Conservation (phyloP, 2,888 invertebrate genomes). For the Beris morrisii region DNA sequence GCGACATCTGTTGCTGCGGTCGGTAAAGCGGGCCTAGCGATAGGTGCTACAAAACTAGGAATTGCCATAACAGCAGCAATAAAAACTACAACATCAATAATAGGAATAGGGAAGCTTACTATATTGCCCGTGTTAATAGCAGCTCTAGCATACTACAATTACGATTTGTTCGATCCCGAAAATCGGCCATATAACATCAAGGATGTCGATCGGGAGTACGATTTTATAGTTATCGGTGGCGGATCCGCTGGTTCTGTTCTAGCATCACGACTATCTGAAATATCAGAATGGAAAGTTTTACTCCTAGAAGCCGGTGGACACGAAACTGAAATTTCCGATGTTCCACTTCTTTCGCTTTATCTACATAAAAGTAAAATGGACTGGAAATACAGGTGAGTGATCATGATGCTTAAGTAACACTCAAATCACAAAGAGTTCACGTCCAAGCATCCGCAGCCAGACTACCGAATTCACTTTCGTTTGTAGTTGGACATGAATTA, state of each 20-base stretch:
- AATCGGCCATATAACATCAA: constrained; percentile 74
- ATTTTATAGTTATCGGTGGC: constrained; percentile 80
- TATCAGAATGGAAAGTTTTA: constrained; percentile 76
- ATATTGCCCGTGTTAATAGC: constrained; percentile 76
- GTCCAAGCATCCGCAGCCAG: too few relatives aligned
- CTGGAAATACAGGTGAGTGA: constrained; percentile 80
- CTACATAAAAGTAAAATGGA: constrained; percentile 87
- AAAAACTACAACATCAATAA: constrained; percentile 70
- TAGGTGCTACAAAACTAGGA: constrained; percentile 54
- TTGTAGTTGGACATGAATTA: too few relatives aligned
- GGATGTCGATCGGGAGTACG: constrained; percentile 69
- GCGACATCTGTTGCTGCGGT: constrained; percentile 47
- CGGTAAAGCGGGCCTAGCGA: constrained; percentile 50
- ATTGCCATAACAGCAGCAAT: constrained; percentile 63
- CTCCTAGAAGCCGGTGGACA: constrained; percentile 84
- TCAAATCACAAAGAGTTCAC: too few relatives aligned
- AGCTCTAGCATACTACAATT: constrained; percentile 78
- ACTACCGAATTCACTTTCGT: too few relatives aligned
- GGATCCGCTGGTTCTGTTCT: constrained; percentile 85
- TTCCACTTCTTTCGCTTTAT: constrained; percentile 82
- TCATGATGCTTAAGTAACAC: constrained; percentile 43
- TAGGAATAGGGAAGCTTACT: constrained; percentile 72
- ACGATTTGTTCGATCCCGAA: constrained; percentile 83
- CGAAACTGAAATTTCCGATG: constrained; percentile 84
- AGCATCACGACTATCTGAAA: constrained; percentile 78